These are phyloP conservation scores for Takifugu ocellatus DNA, from an alignment of 2,797 vertebrate species.

Conservation along the genomic window DNA sequence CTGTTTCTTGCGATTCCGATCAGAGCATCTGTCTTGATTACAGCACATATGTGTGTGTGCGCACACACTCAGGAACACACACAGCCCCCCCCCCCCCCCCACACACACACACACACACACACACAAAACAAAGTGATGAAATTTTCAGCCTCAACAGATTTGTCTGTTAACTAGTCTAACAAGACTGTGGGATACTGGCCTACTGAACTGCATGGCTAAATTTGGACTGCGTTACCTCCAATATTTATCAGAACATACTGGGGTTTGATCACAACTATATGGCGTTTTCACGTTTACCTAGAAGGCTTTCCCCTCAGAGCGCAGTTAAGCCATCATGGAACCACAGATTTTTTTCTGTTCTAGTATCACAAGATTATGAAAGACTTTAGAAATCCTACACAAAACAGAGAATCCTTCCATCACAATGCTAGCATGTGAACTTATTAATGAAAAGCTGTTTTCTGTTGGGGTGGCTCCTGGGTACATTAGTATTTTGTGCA, in stretches of 20 bases:
- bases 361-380: background rate
- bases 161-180: background rate
- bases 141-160: slow-evolving; percentile 13
- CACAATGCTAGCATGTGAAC: background rate
- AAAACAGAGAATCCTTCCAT: too few species aligned
- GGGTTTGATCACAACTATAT: too few species aligned
- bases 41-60: slow-evolving; percentile 28
- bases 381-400: background rate
- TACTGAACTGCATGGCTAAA: background rate
- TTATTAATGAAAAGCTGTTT: too few species aligned
- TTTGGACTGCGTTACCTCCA: background rate
- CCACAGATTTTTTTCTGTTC: background rate
- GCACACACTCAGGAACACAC: slow-evolving; percentile 7
- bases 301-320: too few species aligned
- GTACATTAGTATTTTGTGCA: too few species aligned
- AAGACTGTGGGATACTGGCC: background rate
- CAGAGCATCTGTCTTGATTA: slow-evolving; percentile 47
- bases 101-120: slow-evolving; percentile 13
- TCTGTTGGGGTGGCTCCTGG: too few species aligned
- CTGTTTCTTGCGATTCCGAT: slow-evolving; percentile 46
- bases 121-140: slow-evolving; percentile 7
- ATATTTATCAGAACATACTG: too few species aligned
- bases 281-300: too few species aligned
- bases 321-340: too few species aligned
- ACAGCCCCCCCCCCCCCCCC: background rate